phyloP scores from a whole-genome alignment of 53 echinoderm and acorn worm genomes.

The Apostichopus leukothele region DNA sequence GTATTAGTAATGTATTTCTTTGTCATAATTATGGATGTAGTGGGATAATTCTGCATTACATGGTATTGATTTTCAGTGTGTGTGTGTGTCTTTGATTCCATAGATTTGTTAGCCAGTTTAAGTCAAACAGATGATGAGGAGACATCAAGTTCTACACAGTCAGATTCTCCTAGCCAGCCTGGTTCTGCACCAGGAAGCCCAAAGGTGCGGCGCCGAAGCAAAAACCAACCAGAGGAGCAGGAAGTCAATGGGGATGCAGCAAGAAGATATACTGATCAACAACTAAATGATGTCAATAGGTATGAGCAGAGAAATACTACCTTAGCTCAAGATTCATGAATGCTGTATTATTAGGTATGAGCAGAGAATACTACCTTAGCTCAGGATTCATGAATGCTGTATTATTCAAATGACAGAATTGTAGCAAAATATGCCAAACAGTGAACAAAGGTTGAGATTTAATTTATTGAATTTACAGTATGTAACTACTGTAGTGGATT shows the following conservation, averaged over 20 bases:
- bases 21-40: too few species aligned
- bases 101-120: constrained; percentile 27
- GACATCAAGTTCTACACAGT: constrained; percentile 15
- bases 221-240: neutral
- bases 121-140: neutral
- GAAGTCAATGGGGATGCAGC: constrained; percentile 68
- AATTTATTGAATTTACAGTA: too few species aligned
- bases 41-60: too few species aligned
- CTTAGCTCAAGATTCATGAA: too few species aligned
- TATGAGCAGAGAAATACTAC: neutral
- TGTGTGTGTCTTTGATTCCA: neutral
- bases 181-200: constrained; percentile 33
- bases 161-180: constrained; percentile 12
- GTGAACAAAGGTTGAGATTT: too few species aligned
- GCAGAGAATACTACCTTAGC: too few species aligned
- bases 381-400: neutral
- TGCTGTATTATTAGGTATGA: constrained; percentile 58
- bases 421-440: too few species aligned
- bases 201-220: neutral
- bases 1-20: too few species aligned
- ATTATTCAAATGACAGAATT: constrained; percentile 41
- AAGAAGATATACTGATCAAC: constrained; percentile 77
- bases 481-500: too few species aligned
- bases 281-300: constrained; percentile 76
- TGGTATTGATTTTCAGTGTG: too few species aligned